Evolutionary conservation across 1,140 invertebrate species (phyloP).

Genomic region (Sarcophaga peregrina): DNA sequence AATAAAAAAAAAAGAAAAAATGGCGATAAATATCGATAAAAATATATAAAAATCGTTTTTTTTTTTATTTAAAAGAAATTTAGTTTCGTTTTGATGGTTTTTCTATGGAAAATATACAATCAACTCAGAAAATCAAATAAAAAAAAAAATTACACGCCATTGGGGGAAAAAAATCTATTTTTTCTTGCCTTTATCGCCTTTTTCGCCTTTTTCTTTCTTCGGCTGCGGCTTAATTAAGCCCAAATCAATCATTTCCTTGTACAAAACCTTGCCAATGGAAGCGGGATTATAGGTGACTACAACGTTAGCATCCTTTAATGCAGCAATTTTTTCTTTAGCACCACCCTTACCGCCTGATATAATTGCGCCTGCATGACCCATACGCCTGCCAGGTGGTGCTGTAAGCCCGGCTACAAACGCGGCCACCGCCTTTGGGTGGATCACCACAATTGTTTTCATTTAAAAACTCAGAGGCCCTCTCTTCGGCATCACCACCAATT

Average conservation of each 20-base stretch:
- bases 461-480: conserved; percentile 94
- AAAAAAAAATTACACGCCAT: no score
- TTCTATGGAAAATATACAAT: no score
- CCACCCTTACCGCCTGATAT: conserved; percentile 99
- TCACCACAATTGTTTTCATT: conserved; percentile 87
- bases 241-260: conserved; percentile 77
- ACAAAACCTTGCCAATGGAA: conserved; percentile 90
- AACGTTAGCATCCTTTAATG: conserved; percentile 89
- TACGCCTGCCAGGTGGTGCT: conserved; percentile 96
- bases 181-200: neutral
- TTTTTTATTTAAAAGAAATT: no score
- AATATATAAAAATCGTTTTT: no score
- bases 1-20: no score
- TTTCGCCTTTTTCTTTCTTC: neutral
- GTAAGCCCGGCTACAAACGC: conserved; percentile 98
- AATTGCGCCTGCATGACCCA: conserved; percentile 99
- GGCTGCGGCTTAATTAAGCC: conserved; percentile 46
- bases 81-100: no score
- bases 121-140: no score
- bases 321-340: conserved; percentile 96
- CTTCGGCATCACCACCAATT: conserved; percentile 98
- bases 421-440: conserved; percentile 92
- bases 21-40: no score
- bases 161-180: neutral
- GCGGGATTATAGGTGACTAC: conserved; percentile 93